These are phyloP conservation scores for Hyperoplus lanceolatus DNA, from an alignment of 2,797 vertebrate species.

Conservation along the genomic window DNA sequence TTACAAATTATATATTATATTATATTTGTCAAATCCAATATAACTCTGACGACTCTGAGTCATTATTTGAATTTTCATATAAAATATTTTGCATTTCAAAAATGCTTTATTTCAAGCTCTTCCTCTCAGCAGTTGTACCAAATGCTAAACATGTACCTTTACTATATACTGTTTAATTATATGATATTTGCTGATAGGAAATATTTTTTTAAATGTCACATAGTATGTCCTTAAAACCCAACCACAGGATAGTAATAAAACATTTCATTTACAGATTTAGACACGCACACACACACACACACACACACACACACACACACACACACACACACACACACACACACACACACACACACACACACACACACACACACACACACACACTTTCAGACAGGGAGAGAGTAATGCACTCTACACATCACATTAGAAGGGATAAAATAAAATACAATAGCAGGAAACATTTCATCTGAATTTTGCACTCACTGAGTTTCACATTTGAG, in stretches of 20 bases:
- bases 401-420: not conserved
- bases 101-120: conserved; percentile 1
- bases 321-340: no score
- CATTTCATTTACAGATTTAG: not conserved
- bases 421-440: not conserved
- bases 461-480: not conserved
- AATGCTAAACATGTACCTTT: conserved; percentile 1
- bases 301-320: no score
- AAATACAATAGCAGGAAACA: conserved; percentile 4
- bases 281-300: not conserved
- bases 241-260: not conserved
- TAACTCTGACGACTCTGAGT: conserved; percentile 34
- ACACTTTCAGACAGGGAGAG: no score
- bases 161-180: not conserved
- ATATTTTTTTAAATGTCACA: not conserved
- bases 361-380: no score
- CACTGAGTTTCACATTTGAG: not conserved
- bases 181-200: conserved; percentile 21
- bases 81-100: conserved; percentile 57
- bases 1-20: conserved; percentile 43
- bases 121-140: conserved; percentile 9
- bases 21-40: conserved; percentile 37
- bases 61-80: conserved; percentile 32
- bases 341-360: no score
- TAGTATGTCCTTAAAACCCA: not conserved